Evolutionary conservation across 2,113 vertebrate genomes (phyloP), one percentile per base, ranked within the genome.

Genomic region (Pagrus major): DNA sequence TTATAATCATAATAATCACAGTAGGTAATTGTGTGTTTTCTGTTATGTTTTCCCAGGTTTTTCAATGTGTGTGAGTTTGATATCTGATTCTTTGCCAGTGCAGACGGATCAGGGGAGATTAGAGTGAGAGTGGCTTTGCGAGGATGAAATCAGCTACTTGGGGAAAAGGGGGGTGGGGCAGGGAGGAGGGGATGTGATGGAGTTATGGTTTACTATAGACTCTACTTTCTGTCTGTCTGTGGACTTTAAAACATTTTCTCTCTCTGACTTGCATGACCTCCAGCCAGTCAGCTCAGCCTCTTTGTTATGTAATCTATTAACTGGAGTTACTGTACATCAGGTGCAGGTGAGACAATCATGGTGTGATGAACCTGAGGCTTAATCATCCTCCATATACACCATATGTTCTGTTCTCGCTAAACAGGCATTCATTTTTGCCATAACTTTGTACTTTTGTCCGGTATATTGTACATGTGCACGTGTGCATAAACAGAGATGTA

Each of bases 91-190:
- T 87, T 86, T 90, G 85, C 86, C 85, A 87, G 81, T 83, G 83
- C 78, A 86, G 80, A 85, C 31, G 81, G 92, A 93, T 94, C 89
- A 90, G 70, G 23, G 84, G 73, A 91, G 93, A 94, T 93, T 92
- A 92, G 84, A 79, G 88, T 67, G 87, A 89, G 87, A 91, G 80
- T 91, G 91, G 86, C 87, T 92, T 93, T 91, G 83, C 86, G 42
- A 83, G 81, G 91, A 91, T 93, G 85, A 92, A 93, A 91, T 93
- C 91, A 87, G 89, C 91, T 91, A 93, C 91, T 93, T 93, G 88
- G 79, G 69, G 37, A 49, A 56, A 56, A 15, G 39, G 54, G 65
- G 68, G 56, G 47, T 16, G 25, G 85, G 73, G 66, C 39, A 49
- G 59, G 56, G 77, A 68, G 46, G 63, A 54, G 47, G 59, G 75